Conservation (phyloP, 2,113 vertebrate genomes). For the Nesogale talazaci region DNA sequence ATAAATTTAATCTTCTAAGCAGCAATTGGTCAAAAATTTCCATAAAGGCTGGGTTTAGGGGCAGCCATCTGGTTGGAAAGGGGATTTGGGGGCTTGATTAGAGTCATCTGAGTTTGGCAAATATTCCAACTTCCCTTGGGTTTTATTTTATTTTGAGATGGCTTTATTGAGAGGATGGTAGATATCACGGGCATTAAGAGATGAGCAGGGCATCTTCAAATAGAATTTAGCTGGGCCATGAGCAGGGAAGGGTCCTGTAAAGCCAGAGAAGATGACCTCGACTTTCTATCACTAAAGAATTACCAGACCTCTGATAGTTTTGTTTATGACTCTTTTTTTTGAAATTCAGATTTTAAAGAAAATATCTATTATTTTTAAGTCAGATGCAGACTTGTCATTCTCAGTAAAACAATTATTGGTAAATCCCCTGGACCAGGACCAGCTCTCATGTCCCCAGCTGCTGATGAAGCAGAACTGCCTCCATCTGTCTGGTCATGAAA, state of each 20-base stretch:
- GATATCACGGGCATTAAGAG: neutral
- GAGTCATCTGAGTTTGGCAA: neutral
- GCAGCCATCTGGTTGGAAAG: constrained; percentile 27
- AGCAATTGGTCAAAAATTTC: constrained; percentile 37
- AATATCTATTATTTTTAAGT: neutral
- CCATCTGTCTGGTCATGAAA: constrained; percentile 38
- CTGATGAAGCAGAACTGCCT: neutral
- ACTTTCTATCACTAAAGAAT: neutral
- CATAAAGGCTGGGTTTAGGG: constrained; percentile 6
- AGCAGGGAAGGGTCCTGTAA: neutral
- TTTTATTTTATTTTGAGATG: neutral
- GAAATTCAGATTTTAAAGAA: neutral
- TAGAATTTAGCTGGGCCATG: neutral
- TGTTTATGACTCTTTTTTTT: neutral
- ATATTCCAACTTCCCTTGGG: neutral
- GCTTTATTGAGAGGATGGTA: neutral
- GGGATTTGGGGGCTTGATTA: neutral
- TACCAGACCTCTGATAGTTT: neutral
- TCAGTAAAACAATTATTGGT: constrained; percentile 8
- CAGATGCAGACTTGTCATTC: neutral
- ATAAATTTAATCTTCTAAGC: constrained; percentile 52
- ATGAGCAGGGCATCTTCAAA: neutral
- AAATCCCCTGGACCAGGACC: neutral
- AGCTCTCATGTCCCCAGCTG: neutral
- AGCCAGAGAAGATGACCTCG: neutral